phyloP scores from a whole-genome alignment of 2,888 invertebrate species.

The Polydrusus cervinus region DNA sequence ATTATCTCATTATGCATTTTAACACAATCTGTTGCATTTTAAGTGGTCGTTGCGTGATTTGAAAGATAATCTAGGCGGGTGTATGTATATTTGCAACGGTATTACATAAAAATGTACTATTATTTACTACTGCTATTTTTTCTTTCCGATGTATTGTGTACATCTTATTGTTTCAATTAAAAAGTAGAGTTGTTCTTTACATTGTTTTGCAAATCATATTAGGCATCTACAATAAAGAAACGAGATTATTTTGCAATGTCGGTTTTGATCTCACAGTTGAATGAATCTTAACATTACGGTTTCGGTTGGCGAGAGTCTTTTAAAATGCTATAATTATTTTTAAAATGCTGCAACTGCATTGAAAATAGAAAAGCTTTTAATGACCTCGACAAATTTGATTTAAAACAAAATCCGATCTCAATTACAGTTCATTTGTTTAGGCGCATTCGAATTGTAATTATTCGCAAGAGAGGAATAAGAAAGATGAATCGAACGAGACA shows the following conservation, averaged over 20 bases:
- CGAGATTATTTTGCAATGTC: constrained; percentile 29
- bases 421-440: too few species aligned
- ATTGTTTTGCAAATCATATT: constrained; percentile 28
- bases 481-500: too few species aligned
- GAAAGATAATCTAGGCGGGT: constrained; percentile 17
- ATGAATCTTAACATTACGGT: constrained; percentile 7
- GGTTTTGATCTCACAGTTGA: constrained; percentile 37
- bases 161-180: constrained; percentile 33
- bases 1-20: constrained; percentile 11
- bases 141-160: constrained; percentile 34
- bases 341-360: not conserved
- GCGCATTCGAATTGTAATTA: too few species aligned
- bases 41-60: constrained; percentile 7
- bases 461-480: too few species aligned
- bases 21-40: constrained; percentile 14
- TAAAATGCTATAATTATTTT: not conserved
- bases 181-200: constrained; percentile 10
- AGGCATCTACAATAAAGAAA: constrained; percentile 27
- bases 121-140: constrained; percentile 31
- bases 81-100: not conserved
- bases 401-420: too few species aligned
- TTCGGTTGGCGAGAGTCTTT: not conserved
- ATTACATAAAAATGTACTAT: constrained; percentile 23
- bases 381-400: too few species aligned
- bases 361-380: too few species aligned